Conservation (phyloP, 2,797 vertebrate species). For the Characodon lateralis region DNA sequence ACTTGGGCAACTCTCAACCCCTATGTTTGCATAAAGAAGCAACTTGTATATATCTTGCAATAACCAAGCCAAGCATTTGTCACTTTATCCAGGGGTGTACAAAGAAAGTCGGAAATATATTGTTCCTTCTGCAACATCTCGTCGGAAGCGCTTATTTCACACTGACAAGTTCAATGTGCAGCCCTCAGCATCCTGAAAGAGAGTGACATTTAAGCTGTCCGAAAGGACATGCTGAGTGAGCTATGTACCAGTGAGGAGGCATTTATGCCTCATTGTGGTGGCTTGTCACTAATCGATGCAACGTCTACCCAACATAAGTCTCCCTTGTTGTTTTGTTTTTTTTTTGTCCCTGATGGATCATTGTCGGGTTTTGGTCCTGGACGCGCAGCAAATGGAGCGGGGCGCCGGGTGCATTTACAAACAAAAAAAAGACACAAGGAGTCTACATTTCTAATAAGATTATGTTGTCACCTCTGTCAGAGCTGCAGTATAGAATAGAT, state of each 20-base stretch:
- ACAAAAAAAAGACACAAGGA: not conserved
- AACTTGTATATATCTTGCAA: slow-evolving; percentile 26
- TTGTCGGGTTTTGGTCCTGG: slow-evolving; percentile 15
- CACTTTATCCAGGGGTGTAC: not conserved
- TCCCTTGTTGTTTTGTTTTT: slow-evolving; percentile 45
- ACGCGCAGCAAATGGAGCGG: slow-evolving; percentile 7
- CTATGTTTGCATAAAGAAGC: not conserved
- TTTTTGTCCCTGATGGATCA: slow-evolving; percentile 48
- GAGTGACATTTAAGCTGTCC: slow-evolving; percentile 64
- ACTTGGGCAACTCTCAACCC: slow-evolving; percentile 12
- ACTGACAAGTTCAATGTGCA: slow-evolving; percentile 48
- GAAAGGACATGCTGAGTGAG: slow-evolving; percentile 58
- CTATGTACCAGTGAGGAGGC: slow-evolving; percentile 48
- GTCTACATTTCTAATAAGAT: not conserved
- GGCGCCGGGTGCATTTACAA: slow-evolving; percentile 28
- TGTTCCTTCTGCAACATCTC: slow-evolving; percentile 28
- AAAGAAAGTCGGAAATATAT: slow-evolving; percentile 24
- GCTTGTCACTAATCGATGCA: slow-evolving; percentile 61
- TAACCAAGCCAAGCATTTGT: slow-evolving; percentile 17
- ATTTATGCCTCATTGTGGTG: slow-evolving; percentile 68
- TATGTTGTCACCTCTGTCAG: not conserved
- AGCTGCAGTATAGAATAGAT: not conserved
- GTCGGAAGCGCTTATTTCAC: slow-evolving; percentile 35
- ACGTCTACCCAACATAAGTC: slow-evolving; percentile 61
- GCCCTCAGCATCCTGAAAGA: slow-evolving; percentile 41